phyloP scores from a whole-genome alignment of 2,888 invertebrate genomes.

The Tachina lurida region DNA sequence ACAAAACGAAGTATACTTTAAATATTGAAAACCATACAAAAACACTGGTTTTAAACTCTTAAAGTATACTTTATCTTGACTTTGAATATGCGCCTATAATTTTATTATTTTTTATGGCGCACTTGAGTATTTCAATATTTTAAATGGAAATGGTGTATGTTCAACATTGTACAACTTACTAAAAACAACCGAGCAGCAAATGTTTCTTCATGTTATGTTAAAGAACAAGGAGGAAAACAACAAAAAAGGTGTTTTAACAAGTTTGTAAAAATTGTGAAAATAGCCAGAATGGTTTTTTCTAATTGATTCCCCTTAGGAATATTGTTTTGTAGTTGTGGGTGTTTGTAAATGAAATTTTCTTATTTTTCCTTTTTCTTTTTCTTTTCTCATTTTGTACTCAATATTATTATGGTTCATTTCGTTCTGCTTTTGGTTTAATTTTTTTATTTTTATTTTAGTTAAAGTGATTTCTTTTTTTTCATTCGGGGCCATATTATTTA shows the following conservation, averaged over 20 bases:
- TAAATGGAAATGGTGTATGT: constrained; percentile 38
- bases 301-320: constrained; percentile 71
- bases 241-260: constrained; percentile 64
- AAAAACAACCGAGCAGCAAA: constrained; percentile 32
- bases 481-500: constrained; percentile 43
- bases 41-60: no score
- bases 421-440: constrained; percentile 1
- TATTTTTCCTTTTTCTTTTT: background rate
- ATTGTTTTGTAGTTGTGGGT: constrained; percentile 54
- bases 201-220: constrained; percentile 44
- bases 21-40: no score
- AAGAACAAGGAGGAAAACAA: constrained; percentile 29
- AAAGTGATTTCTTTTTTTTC: constrained; percentile 49
- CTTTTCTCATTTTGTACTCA: constrained; percentile 9
- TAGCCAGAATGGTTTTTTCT: constrained; percentile 57
- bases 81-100: no score
- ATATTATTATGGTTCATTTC: constrained; percentile 20
- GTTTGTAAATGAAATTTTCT: constrained; percentile 34
- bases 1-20: no score
- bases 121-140: background rate
- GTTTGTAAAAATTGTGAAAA: constrained; percentile 61
- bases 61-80: no score
- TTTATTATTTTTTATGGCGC: no score
- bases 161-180: constrained; percentile 8
- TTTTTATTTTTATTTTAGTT: constrained; percentile 48